These are phyloP conservation scores for Colius striatus DNA, from an alignment of 2,113 vertebrate species.

Conservation along the genomic window DNA sequence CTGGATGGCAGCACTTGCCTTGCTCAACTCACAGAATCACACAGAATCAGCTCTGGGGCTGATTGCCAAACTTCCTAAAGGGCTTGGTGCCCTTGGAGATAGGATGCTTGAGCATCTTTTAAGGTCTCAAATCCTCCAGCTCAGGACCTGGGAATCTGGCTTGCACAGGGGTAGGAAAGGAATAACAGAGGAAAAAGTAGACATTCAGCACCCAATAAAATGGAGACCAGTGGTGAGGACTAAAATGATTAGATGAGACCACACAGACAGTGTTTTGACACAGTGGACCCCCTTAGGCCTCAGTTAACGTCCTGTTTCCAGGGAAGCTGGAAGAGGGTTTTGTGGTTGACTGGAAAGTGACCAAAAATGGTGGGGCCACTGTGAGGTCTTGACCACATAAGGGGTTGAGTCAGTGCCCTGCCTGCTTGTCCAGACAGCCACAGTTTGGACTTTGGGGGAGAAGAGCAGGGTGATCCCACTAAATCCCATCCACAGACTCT, in stretches of 20 bases:
- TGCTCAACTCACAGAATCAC: too few relatives aligned
- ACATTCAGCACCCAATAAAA: neutral
- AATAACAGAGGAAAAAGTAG: neutral
- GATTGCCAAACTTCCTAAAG: neutral
- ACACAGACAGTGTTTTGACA: neutral
- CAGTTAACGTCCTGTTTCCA: neutral
- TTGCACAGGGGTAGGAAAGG: neutral
- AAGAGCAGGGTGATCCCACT: neutral
- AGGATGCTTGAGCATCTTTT: neutral
- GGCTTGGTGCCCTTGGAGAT: neutral
- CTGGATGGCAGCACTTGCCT: fast-evolving
- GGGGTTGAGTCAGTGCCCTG: neutral
- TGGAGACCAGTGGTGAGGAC: neutral
- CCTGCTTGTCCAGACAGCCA: neutral
- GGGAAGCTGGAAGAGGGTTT: neutral
- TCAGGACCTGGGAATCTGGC: neutral
- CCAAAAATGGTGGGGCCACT: neutral
- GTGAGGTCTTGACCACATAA: neutral
- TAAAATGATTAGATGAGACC: neutral
- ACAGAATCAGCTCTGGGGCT: too few relatives aligned
- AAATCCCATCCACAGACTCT: neutral
- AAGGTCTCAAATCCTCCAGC: neutral
- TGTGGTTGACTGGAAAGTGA: neutral
- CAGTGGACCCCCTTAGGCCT: neutral
- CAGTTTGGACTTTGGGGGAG: neutral